These are phyloP conservation scores for Phania funesta DNA, from an alignment of 2,888 invertebrate species.

Conservation along the genomic window DNA sequence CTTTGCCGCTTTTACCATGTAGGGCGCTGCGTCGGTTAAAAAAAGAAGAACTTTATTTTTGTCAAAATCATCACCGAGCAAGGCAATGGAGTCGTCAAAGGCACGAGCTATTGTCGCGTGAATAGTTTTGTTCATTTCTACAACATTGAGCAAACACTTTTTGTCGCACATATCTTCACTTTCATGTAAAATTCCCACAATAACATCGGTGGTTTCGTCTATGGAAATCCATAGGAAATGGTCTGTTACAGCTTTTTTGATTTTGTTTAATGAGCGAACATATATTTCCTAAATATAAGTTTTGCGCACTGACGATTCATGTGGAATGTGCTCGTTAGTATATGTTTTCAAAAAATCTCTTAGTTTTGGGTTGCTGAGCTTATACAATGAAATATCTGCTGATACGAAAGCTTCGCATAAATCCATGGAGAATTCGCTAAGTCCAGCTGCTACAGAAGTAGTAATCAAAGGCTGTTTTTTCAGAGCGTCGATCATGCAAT, in stretches of 20 bases:
- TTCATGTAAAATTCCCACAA: too few relatives aligned
- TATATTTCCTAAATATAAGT: background rate
- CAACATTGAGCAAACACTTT: too few relatives aligned
- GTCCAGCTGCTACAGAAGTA: background rate
- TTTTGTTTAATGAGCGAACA: background rate
- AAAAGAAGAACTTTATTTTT: slow-evolving; percentile 27
- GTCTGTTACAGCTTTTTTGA: background rate
- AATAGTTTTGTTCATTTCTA: background rate
- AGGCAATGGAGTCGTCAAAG: slow-evolving; percentile 1
- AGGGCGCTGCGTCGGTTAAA: slow-evolving; percentile 31
- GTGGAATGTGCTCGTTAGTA: background rate
- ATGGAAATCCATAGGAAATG: too few relatives aligned
- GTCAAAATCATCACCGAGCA: slow-evolving; percentile 22
- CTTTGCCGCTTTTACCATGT: slow-evolving; percentile 31
- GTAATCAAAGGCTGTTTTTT: background rate
- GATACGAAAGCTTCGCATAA: background rate
- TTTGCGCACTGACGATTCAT: background rate
- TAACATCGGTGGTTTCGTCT: too few relatives aligned
- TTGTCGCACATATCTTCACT: too few relatives aligned
- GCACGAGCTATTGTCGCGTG: slow-evolving; percentile 8
- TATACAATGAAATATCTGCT: too few relatives aligned
- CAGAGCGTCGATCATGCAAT: background rate
- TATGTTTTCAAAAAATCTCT: slow-evolving; percentile 2
- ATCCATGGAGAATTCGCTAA: background rate
- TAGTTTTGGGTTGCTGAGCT: background rate